Conservation (phyloP, 2,888 invertebrate species). For the Cryptus viduatorius region DNA sequence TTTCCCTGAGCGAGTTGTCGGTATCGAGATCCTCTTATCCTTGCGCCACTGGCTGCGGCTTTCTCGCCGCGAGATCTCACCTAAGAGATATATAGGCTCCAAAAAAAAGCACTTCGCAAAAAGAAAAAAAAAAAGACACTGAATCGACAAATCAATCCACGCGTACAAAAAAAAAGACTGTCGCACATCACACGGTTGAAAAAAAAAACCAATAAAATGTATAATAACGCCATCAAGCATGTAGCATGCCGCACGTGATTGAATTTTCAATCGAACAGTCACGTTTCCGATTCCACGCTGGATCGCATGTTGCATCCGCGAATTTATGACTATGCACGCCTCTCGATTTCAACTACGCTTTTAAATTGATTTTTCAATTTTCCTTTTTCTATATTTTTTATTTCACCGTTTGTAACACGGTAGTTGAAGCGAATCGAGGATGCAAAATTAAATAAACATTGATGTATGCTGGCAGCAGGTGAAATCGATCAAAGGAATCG, state of each 20-base stretch:
- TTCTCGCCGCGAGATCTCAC: background rate
- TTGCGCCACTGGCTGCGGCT: conserved; percentile 21
- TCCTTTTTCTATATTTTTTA: conserved; percentile 15
- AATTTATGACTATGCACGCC: conserved; percentile 47
- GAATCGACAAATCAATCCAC: conserved; percentile 54
- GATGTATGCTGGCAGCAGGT: conserved; percentile 33
- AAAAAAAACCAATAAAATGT: conserved; percentile 53
- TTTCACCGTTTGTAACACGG: conserved; percentile 22
- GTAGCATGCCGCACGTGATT: conserved; percentile 51
- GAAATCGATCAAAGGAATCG: conserved; percentile 30
- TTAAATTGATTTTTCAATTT: conserved; percentile 41
- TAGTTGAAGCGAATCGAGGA: conserved; percentile 35
- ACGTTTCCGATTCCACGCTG: conserved; percentile 47
- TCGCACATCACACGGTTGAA: conserved; percentile 12
- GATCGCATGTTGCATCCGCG: conserved; percentile 49
- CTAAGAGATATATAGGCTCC: background rate
- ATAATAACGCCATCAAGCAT: conserved; percentile 42
- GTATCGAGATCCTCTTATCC: conserved; percentile 23
- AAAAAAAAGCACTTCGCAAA: background rate
- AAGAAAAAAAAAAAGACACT: conserved; percentile 17
- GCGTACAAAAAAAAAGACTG: conserved; percentile 44
- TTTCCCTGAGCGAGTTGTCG: conserved; percentile 26
- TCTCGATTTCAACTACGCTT: conserved; percentile 38
- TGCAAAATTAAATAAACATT: conserved; percentile 59
- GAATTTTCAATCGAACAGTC: conserved; percentile 56